Evolutionary conservation across 2,888 invertebrate species (phyloP), one percentile per base, ranked within the genome.

Genomic region (Smittia aterrima): DNA sequence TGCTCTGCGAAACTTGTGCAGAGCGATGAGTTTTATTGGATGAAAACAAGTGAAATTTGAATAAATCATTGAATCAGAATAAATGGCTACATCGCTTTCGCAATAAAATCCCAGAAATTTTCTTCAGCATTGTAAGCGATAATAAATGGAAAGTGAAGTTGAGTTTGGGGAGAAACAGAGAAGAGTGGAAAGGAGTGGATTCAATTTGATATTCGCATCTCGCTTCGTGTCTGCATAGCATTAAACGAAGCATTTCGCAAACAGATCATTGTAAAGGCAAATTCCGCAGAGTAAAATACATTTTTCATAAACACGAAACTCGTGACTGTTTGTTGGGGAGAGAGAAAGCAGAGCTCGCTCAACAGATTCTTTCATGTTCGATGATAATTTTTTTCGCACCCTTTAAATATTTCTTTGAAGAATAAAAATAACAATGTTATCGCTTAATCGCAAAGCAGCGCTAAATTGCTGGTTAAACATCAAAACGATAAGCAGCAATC

Each of bases 1-100:
- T 9, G 9, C 4, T 9, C 32, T 9, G 9, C 38, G 47, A 13
- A 47, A 47, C n/a, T 16, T 58, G 18, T 58, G 58, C 22, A 22
- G 22, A 58, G 18, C 4, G 58, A 58, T 22, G 58, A 58, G 27
- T 72, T 62, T 72, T 62, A 72, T 72, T 54, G 27, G 72, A 72
- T 58, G 38, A 66, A 74, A 74, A 74, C 74, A 74, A 66, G 74
- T 25, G 11, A 74, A 74, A 74, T 74, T 74, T 74, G 74, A 74
- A 74, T 74, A 74, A 74, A 66, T 74, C 66, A 74, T 74, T 66
- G 66, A 74, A 74, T 74, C 74, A 74, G 66, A 41, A 73, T 47
- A 66, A 66, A 64, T 74, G 62, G 72, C 62, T 62, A 53, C 62
- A 72, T 53, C 32, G 72, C 58, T 41, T 22, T 18, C 40, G 32